These are phyloP conservation scores for Gymnocephalus cernua DNA, from an alignment of 2,113 vertebrate genomes.

Conservation along the genomic window DNA sequence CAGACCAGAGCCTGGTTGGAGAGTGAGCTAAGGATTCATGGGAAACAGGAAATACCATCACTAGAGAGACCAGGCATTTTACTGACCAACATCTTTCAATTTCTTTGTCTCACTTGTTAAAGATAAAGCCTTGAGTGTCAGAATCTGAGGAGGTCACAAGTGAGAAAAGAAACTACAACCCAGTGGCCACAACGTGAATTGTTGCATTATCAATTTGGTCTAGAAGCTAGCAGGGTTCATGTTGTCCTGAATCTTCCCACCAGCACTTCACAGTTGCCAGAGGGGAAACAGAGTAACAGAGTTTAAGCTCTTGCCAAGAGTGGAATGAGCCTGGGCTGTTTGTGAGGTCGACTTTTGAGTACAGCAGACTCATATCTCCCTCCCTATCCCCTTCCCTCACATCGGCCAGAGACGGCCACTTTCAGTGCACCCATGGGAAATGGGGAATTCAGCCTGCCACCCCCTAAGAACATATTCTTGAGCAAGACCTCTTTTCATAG, in stretches of 20 bases:
- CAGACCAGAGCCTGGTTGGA: slow-evolving; percentile 39
- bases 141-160: slow-evolving; percentile 46
- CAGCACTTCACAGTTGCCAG: slow-evolving; percentile 68
- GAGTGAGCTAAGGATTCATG: slow-evolving; percentile 52
- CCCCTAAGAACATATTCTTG: slow-evolving; percentile 76
- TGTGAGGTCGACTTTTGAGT: slow-evolving; percentile 73
- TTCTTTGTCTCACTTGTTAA: slow-evolving; percentile 41
- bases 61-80: slow-evolving; percentile 42
- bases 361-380: slow-evolving; percentile 74
- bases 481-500: slow-evolving; percentile 71
- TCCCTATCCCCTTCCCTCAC: slow-evolving; percentile 66
- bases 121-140: slow-evolving; percentile 27
- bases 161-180: slow-evolving; percentile 52
- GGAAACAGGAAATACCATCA: slow-evolving; percentile 70
- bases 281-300: slow-evolving; percentile 70
- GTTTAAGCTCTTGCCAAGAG: slow-evolving; percentile 67
- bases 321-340: slow-evolving; percentile 72
- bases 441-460: slow-evolving; percentile 76
- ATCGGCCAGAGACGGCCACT: slow-evolving; percentile 73
- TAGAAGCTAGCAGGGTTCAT: slow-evolving; percentile 65
- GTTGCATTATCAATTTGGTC: slow-evolving; percentile 63
- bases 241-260: slow-evolving; percentile 68
- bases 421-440: slow-evolving; percentile 79
- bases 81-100: slow-evolving; percentile 48
- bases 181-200: slow-evolving; percentile 54